Conservation (phyloP, 2,113 vertebrate genomes). For the Fulmarus glacialis region DNA sequence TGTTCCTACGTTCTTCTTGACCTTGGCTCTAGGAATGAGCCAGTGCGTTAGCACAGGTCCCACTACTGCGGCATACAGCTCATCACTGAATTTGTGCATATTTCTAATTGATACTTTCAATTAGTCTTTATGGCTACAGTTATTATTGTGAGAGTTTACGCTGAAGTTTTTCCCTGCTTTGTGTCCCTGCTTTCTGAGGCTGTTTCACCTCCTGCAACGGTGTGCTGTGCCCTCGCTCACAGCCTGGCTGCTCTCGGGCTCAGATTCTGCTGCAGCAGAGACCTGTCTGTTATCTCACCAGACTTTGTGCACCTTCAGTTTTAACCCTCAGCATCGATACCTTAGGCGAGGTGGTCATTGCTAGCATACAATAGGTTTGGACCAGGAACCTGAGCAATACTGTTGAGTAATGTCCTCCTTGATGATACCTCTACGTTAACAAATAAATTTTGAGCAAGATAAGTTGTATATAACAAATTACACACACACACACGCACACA, state of each 20-base stretch:
- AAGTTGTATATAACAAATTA: neutral
- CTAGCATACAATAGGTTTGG: neutral
- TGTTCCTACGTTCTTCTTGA: neutral
- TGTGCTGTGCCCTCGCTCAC: neutral
- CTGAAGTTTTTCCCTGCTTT: neutral
- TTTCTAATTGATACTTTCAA: no score
- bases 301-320: neutral
- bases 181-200: neutral
- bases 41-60: neutral
- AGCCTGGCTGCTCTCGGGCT: neutral
- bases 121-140: neutral
- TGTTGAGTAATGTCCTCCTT: neutral
- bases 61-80: rapidly evolving
- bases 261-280: neutral
- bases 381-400: neutral
- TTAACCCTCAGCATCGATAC: rapidly evolving
- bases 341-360: neutral
- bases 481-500: rapidly evolving
- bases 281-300: neutral
- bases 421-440: neutral
- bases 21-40: neutral
- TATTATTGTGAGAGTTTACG: neutral
- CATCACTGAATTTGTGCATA: rapidly evolving
- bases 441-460: neutral
- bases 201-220: neutral